Conservation (phyloP, 1,140 invertebrate species). For the Drosophila baimaii region DNA sequence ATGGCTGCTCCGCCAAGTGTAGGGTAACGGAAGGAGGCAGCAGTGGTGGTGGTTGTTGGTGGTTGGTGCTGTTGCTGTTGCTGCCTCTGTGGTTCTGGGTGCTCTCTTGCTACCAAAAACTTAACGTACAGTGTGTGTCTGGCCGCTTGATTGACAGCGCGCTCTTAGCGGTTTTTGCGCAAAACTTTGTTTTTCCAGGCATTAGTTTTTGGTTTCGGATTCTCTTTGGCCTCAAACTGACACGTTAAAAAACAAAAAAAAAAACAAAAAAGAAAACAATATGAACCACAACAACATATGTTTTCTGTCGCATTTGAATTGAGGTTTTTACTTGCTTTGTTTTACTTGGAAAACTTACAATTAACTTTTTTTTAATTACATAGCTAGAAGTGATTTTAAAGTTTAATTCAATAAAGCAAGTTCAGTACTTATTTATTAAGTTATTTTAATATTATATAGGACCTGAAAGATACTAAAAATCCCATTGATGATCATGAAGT, state of each 20-base stretch:
- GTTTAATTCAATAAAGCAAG: too few relatives aligned
- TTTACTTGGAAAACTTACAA: too few relatives aligned
- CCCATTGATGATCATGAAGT: neutral
- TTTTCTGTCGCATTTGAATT: neutral
- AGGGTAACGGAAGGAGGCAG: neutral
- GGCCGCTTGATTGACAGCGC: conserved; percentile 57
- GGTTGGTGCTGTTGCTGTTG: neutral
- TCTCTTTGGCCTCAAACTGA: conserved; percentile 14
- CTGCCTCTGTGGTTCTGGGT: conserved; percentile 4
- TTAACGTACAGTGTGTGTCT: conserved; percentile 42
- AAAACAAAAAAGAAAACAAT: too few relatives aligned
- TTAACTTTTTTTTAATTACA: too few relatives aligned
- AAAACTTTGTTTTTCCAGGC: conserved; percentile 49
- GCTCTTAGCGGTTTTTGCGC: conserved; percentile 55
- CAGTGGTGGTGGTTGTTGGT: neutral
- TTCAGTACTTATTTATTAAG: too few relatives aligned
- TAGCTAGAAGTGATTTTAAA: too few relatives aligned
- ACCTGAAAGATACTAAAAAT: neutral
- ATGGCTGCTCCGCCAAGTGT: neutral
- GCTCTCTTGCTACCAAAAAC: conserved; percentile 12
- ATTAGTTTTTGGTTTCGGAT: conserved; percentile 29
- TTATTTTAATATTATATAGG: too few relatives aligned
- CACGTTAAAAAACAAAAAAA: neutral
- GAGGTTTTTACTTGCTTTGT: too few relatives aligned
- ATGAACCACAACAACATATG: neutral